Evolutionary conservation across 2,797 vertebrate genomes (phyloP), one percentile per base, ranked within the genome.

Genomic region (Poeciliopsis gracilis): DNA sequence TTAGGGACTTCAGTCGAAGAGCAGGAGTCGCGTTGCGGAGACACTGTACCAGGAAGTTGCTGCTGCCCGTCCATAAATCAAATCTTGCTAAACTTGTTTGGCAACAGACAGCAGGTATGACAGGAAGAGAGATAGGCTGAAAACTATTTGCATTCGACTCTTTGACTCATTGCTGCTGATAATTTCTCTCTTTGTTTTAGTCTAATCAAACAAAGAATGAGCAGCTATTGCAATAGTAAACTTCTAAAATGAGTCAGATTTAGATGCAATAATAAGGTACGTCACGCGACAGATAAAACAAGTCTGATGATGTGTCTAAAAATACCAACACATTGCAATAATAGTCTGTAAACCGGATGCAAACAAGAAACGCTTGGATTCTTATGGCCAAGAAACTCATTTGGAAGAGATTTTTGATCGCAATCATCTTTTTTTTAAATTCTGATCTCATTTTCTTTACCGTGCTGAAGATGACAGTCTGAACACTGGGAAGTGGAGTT

Each of bases 41-140:
- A 87, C 75, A 86, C 83, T 80, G 86, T 89, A 86, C 85, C 86
- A 89, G 88, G 90, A 93, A 92, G 92, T 90, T 79, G 86, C 92
- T 91, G 63, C 78, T 84, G 69, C 75, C 77, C 61, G 11, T 15
- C 55, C 79, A 85, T 79, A 88, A 53, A 73, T 25, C 5, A 75
- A 33, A 92, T 92, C 93, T 80, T 3, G 91, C 82, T 81, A 33
- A 84, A 95, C 95, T 70, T 53, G 95, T 46, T 89, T 51, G 41
- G 81, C 93, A 55, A 66, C 88, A 79, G 61, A 66, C 88, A 80
- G 69, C 70, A 82, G 71, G 33, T 38, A 80, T 30, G 77, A 45
- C 79, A 49, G 45, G 78, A 67, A 45, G 46, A 57, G 43, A 33
- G 33, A 70, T 12, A 43, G 13, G 57, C 25, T 51, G 61, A 78